A percentile compares a stretch with the other conserved stretches of the same genome.
These are phyloP conservation scores for Oreamnos americanus DNA, from an alignment of 2,113 vertebrate genomes.

Conservation along the genomic window DNA sequence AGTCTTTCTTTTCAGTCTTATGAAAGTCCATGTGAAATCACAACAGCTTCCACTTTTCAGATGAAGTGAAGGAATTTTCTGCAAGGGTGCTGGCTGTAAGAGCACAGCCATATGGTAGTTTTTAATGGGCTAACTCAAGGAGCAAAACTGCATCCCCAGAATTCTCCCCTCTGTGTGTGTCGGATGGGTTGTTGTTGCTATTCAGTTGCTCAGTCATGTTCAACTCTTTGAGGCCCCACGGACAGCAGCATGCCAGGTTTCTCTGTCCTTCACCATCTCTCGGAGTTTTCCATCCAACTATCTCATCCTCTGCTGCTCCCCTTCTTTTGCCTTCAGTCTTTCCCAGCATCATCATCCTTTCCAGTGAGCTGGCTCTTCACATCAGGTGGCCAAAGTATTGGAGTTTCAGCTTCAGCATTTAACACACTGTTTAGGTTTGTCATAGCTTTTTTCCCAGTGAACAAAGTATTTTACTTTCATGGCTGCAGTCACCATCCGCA, in stretches of 20 bases:
- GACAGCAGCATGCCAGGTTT: not conserved
- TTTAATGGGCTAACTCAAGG: not conserved
- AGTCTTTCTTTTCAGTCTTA: not conserved
- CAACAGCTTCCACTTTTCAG: not conserved
- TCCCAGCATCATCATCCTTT: not conserved
- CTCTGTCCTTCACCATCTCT: not conserved
- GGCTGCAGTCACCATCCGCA: no score
- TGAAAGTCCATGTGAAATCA: not conserved
- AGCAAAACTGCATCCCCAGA: not conserved
- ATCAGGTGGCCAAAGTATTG: not conserved
- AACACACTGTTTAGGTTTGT: no score
- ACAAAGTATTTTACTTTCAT: no score
- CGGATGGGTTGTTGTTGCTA: not conserved
- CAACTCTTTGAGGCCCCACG: not conserved
- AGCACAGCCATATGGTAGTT: not conserved
- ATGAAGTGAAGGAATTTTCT: not conserved
- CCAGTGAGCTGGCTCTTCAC: not conserved
- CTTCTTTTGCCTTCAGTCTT: not conserved
- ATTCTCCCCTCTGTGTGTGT: not conserved
- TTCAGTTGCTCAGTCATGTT: not conserved
- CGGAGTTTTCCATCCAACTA: not conserved
- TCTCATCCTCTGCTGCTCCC: not conserved
- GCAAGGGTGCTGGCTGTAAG: not conserved
- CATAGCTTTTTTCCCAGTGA: no score
- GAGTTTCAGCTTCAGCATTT: not conserved